Evolutionary conservation across 30 jellyfish, hydroid and myxozoan genomes (phyloP).

Genomic region (Hydra vulgaris): DNA sequence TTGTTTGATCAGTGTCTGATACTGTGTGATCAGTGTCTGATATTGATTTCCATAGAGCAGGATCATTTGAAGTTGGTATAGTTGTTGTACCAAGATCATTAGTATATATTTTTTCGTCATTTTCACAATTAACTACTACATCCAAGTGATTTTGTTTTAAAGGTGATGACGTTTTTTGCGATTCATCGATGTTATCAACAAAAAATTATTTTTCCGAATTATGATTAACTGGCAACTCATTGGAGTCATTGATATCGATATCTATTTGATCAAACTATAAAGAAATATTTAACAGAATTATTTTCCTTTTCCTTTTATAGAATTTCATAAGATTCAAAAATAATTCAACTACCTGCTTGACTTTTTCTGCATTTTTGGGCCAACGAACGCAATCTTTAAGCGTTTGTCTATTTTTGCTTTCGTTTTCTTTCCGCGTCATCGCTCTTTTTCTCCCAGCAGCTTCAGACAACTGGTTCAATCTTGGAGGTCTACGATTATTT

Average conservation of each 20-base stretch:
- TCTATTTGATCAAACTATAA: background rate
- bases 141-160: background rate
- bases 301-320: background rate
- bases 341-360: background rate
- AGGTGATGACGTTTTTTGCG: background rate
- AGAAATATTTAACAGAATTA: background rate
- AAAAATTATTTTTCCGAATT: background rate
- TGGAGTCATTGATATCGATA: background rate
- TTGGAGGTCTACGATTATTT: background rate
- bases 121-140: background rate
- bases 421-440: background rate
- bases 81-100: background rate
- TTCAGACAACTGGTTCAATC: background rate
- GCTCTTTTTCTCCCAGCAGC: background rate
- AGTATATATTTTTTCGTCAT: background rate
- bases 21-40: background rate
- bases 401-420: background rate
- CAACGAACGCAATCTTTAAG: background rate
- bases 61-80: background rate
- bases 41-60: background rate
- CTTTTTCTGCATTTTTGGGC: background rate
- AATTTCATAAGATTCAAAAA: background rate
- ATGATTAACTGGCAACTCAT: background rate
- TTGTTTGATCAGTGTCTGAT: background rate
- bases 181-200: background rate